phyloP scores from a whole-genome alignment of 64 coral and sea anemone genomes.

The Montipora sp. region DNA sequence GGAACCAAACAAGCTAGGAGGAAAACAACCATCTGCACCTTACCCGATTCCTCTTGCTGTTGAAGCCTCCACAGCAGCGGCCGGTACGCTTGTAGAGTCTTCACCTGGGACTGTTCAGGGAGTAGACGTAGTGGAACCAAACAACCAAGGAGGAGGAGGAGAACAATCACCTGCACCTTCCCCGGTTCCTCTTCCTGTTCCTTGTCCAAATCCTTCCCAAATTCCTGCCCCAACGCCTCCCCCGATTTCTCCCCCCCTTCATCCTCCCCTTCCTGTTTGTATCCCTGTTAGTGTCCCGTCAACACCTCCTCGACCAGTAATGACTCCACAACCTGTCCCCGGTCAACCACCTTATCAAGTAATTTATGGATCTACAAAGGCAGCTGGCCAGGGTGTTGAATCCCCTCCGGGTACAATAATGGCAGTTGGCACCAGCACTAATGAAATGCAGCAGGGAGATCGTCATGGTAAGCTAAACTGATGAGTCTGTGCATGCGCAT shows the following conservation, averaged over 20 bases:
- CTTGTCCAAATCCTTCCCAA: too few relatives aligned
- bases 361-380: conserved; percentile 9
- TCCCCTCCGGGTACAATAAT: conserved; percentile 57
- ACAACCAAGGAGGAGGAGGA: not conserved
- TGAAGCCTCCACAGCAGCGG: conserved; percentile 1
- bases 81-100: not conserved
- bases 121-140: conserved; percentile 6
- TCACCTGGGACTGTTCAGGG: not conserved
- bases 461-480: conserved; percentile 12
- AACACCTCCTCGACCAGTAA: not conserved
- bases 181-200: not conserved
- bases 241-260: not conserved
- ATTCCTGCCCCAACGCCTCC: too few relatives aligned
- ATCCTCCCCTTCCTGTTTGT: not conserved
- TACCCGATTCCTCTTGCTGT: not conserved
- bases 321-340: not conserved
- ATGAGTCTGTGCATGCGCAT: conserved; percentile 20
- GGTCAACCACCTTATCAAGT: not conserved
- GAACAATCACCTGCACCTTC: not conserved
- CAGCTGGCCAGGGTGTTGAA: conserved; percentile 20
- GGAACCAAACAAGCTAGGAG: not conserved
- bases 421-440: conserved; percentile 27
- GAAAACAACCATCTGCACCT: not conserved
- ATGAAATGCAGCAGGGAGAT: conserved; percentile 9
- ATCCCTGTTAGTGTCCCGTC: too few relatives aligned